Evolutionary conservation across 1,140 invertebrate species (phyloP), one percentile per base, ranked within the genome.

Genomic region (Caerostris extrusa): DNA sequence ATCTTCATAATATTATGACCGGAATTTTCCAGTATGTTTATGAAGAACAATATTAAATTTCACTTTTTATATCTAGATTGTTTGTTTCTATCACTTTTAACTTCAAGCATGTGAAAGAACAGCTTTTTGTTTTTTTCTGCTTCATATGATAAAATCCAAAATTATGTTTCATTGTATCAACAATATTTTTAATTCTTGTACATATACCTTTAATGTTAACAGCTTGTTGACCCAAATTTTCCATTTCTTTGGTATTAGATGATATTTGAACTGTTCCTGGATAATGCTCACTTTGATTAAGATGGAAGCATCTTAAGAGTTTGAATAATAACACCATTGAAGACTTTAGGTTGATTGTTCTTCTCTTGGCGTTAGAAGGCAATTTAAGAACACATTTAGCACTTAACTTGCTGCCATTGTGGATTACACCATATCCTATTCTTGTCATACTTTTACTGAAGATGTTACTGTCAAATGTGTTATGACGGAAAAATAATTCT

Each of bases 401-500:
- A 91, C 98, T 98, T 69, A 98, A 97, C 96, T 98, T 99, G 94
- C 96, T 97, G 95, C 97, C 97, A 93, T 98, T 97, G 7, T 97
- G 97, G 19, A 97, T 97, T 90, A 99, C 95, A 69, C 97, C 98
- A 96, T 99, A 99, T 96, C 99, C 98, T 53, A 99, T 96, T 99
- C 98, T 95, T 97, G 97, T 34, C 98, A 98, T 69, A 99, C 96
- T 96, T 99, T 98, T 94, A 99, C 96, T 82, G 97, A 97, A 94
- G 97, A 97, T 17, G n/a, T n/a, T n/a, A n/a, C n/a, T n/a, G n/a
- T n/a, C n/a, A n/a, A n/a, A n/a, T n/a, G 97, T 96, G 95, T 98
- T 98, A 96, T 98, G 99, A 96, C 99, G 98, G 96, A 99, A 99
- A 97, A 99, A 99, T 95, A 99, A 98, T 97, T 99, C 99, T 96